A percentile compares a stretch with the other conserved stretches of the same genome.
Evolutionary conservation across 2,888 invertebrate species (phyloP).

Genomic region (Melangyna quadrimaculata): DNA sequence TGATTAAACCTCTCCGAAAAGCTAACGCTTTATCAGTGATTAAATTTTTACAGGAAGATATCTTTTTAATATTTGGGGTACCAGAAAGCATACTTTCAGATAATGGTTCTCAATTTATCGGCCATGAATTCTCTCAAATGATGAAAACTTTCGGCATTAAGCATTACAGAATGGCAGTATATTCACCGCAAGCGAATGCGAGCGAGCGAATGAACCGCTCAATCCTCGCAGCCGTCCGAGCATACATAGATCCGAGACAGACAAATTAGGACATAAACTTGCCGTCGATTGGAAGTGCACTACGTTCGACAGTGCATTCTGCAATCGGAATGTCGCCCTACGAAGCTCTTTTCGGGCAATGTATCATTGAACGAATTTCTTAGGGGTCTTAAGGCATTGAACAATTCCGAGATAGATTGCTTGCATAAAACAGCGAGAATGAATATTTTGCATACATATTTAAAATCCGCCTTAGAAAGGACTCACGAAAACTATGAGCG

Average conservation of each 20-base stretch:
- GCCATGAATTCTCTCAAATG: background rate
- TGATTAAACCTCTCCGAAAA: background rate
- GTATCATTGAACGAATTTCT: background rate
- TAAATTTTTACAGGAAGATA: background rate
- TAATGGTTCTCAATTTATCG: background rate
- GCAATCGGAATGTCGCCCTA: background rate
- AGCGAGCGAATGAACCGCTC: conserved; percentile 9
- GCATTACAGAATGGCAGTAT: background rate
- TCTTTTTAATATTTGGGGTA: background rate
- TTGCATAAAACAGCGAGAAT: no score
- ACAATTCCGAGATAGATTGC: no score
- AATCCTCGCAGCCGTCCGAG: background rate
- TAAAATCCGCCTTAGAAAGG: background rate
- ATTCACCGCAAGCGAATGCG: conserved; percentile 6
- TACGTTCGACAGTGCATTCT: background rate
- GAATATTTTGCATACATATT: background rate
- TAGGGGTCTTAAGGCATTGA: no score
- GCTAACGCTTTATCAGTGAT: background rate
- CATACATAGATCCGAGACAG: background rate
- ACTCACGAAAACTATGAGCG: background rate
- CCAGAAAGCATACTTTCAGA: conserved; percentile 9
- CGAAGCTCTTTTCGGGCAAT: background rate
- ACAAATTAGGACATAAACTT: background rate
- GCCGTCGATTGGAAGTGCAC: background rate
- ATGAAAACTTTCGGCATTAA: no score